phyloP scores from a whole-genome alignment of 2,888 invertebrate genomes.

The Noctua fimbriata region DNA sequence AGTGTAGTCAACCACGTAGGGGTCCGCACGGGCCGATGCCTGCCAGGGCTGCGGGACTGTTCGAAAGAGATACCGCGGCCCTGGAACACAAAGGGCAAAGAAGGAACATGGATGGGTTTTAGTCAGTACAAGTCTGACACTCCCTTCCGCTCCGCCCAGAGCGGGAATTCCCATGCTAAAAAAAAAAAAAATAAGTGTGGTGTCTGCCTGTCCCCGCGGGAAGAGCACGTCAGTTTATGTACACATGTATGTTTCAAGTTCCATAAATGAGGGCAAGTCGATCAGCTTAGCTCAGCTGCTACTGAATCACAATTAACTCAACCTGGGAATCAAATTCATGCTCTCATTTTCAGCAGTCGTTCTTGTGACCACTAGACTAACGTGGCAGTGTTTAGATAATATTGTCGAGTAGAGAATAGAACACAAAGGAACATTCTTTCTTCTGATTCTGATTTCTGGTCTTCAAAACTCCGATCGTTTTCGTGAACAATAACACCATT shows the following conservation, averaged over 20 bases:
- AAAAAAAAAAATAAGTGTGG: too few species aligned
- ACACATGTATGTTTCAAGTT: not conserved
- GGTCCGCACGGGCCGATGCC: too few species aligned
- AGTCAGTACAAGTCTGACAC: too few species aligned
- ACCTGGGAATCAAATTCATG: not conserved
- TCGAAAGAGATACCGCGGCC: too few species aligned
- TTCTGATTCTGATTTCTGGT: not conserved
- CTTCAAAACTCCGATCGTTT: not conserved
- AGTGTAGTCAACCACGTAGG: too few species aligned
- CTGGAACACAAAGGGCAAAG: too few species aligned
- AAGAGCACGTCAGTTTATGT: not conserved
- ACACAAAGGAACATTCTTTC: not conserved
- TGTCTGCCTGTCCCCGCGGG: not conserved
- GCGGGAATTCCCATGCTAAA: too few species aligned
- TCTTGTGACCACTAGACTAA: not conserved
- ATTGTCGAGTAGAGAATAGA: conserved; percentile 3
- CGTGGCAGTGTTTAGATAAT: not conserved
- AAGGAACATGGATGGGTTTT: too few species aligned
- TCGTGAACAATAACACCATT: not conserved
- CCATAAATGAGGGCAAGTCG: not conserved
- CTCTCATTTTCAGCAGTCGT: not conserved
- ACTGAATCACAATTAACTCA: not conserved
- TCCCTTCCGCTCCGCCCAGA: too few species aligned
- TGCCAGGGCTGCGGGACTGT: too few species aligned
- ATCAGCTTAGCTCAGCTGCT: not conserved